Conservation (phyloP, 2,888 invertebrate species). For the Syritta pipiens region DNA sequence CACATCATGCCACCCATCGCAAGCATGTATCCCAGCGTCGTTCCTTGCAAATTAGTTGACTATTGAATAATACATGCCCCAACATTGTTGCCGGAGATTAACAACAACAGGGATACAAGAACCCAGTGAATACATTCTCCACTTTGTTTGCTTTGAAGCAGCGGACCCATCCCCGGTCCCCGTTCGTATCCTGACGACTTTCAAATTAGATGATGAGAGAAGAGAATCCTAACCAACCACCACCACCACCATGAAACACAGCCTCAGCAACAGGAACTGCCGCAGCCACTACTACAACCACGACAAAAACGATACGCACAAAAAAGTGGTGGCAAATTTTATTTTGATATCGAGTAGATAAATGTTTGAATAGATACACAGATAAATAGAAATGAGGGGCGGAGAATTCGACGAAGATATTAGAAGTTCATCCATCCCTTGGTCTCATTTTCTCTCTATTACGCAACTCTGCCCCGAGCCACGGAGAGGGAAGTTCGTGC, state of each 20-base stretch:
- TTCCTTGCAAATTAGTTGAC: conserved; percentile 46
- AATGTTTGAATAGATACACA: conserved; percentile 16
- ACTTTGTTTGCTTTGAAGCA: conserved; percentile 5
- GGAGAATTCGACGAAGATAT: neutral
- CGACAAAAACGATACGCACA: neutral
- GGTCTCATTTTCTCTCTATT: neutral
- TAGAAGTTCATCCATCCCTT: neutral
- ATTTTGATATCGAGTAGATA: conserved; percentile 21
- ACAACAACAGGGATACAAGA: conserved; percentile 8
- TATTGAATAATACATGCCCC: conserved; percentile 52
- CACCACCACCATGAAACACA: no score
- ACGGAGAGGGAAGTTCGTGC: no score
- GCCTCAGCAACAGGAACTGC: no score
- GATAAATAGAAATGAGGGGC: neutral
- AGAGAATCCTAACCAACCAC: no score
- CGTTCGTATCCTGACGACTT: neutral
- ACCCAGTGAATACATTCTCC: neutral
- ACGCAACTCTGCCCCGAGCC: no score
- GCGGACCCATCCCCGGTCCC: neutral
- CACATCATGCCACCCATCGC: neutral
- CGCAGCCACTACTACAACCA: no score
- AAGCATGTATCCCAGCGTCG: neutral
- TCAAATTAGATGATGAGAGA: no score
- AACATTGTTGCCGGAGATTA: conserved; percentile 45
- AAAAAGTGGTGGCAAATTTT: conserved; percentile 20